Base-by-base conservation (phyloP, 2,113 vertebrate species). In the Oplegnathus fasciatus region DNA sequence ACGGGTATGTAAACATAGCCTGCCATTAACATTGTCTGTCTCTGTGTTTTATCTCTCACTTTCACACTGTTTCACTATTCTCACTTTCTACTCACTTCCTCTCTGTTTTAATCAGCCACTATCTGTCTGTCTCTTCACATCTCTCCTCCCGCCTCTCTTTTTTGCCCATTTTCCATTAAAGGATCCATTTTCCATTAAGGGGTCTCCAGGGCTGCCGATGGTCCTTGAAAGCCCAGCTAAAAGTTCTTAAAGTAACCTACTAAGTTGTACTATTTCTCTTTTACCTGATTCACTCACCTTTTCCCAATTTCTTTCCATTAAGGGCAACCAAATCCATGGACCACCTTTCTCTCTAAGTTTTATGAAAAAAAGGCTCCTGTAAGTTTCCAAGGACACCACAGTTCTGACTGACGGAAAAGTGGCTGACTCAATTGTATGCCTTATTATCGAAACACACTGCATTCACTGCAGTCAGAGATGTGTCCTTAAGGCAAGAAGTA, bases 1-100 rank as follows among this genome's bases (percentile, higher is more conserved):
- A 60, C 15, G 37, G 79, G 66, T 46, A 61, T 78, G 72, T 91
- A 84, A 91, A 87, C 84, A 80, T 44, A 84, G 26, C 46, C 80
- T n/a, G 48, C 30, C 48, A 74, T 86, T 69, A 82, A 78, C 70
- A 67, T 71, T 2, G 40, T 28, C 34, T 62, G 28, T 79, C 61
- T 60, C 20, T 55, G 13, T 34, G n/a, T 85, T 84, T 84, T 78
- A 86, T 89, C 86, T 73, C 54, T 68, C 5, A 2, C 68, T 70
- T 28, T 4, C 89, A 88, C 75, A 75, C 82, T 88, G 71, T 42
- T 22, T 79, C 48, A 24, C 52, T 24, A 9, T 80, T 72, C 64
- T 77, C 55, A 40, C 64, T 72, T 67, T 28, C 34, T 58, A 24
- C 46, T 70, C 6, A 11, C 50, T 69, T 46, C 54, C 83, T 44